Evolutionary conservation across 2,888 invertebrate genomes (phyloP).

Genomic region (Uloborus plumipes): DNA sequence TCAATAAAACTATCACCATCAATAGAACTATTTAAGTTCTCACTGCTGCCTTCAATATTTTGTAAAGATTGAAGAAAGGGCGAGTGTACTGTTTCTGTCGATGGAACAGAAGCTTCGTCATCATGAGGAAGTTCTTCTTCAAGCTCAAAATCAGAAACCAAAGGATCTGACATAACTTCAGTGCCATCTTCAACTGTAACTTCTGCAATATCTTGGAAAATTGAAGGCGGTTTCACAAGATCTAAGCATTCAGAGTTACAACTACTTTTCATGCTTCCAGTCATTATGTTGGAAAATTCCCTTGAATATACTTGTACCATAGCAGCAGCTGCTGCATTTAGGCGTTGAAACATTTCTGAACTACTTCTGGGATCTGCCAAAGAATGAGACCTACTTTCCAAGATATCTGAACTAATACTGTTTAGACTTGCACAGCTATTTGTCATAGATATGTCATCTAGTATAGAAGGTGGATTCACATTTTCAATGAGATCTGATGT

Average conservation of each 20-base stretch:
- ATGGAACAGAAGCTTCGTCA: conserved; percentile 63
- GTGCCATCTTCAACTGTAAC: conserved; percentile 73
- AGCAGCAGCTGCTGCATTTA: conserved; percentile 67
- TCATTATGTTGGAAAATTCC: conserved; percentile 70
- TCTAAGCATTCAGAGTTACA: conserved; percentile 75
- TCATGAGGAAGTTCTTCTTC: conserved; percentile 69
- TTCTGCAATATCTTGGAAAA: conserved; percentile 81
- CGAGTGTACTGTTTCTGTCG: conserved; percentile 77
- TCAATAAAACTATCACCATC: conserved; percentile 47
- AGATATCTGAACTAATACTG: conserved; percentile 64
- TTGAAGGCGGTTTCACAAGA: conserved; percentile 80
- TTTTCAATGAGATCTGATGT: conserved; percentile 84
- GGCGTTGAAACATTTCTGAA: conserved; percentile 74
- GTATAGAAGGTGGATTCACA: conserved; percentile 82
- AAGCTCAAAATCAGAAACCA: conserved; percentile 76
- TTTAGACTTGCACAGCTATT: conserved; percentile 72
- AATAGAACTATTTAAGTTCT: conserved; percentile 56
- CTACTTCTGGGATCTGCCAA: conserved; percentile 64
- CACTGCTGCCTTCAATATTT: conserved; percentile 48
- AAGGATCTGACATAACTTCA: conserved; percentile 74
- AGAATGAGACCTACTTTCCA: conserved; percentile 66
- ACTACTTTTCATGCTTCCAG: conserved; percentile 71
- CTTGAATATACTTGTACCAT: conserved; percentile 68
- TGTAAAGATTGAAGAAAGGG: conserved; percentile 66
- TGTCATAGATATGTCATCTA: conserved; percentile 75